phyloP scores from a whole-genome alignment of 1,140 invertebrate species.

The Drosophila sucinea region DNA sequence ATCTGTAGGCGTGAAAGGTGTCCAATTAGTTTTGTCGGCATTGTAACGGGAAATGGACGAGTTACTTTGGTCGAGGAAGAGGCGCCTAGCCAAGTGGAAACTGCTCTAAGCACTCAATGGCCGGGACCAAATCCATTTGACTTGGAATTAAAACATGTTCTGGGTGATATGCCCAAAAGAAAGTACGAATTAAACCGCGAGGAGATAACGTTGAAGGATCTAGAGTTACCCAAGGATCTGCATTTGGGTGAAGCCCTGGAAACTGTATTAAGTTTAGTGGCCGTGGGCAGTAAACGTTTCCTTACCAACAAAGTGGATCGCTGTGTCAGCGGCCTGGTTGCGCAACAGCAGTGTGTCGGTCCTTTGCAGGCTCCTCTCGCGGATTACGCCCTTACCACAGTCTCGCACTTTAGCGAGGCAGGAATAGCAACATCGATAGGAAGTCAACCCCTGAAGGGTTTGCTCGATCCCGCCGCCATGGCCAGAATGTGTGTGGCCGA shows the following conservation, averaged over 20 bases:
- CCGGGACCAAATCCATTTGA: conserved; percentile 86
- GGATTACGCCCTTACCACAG: conserved; percentile 96
- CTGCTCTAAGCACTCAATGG: conserved; percentile 56
- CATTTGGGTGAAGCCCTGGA: conserved; percentile 88
- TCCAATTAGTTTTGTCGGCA: conserved; percentile 96
- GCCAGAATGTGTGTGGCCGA: conserved; percentile 97
- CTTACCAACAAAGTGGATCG: conserved; percentile 98
- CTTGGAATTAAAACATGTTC: conserved; percentile 93
- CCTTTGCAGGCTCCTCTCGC: conserved; percentile 97
- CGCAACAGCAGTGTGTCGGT: conserved; percentile 98
- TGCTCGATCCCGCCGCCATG: conserved; percentile 91
- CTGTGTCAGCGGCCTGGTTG: conserved; percentile 97
- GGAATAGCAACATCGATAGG: conserved; percentile 97
- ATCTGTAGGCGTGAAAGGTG: conserved; percentile 95
- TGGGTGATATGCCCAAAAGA: conserved; percentile 88
- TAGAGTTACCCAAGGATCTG: conserved; percentile 50
- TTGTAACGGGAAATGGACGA: conserved; percentile 93
- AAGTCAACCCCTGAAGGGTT: conserved; percentile 96
- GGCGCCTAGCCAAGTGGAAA: conserved; percentile 80
- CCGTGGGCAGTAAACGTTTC: conserved; percentile 97
- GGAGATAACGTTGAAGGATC: conserved; percentile 20
- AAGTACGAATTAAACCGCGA: conserved; percentile 83
- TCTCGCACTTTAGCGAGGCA: conserved; percentile 88
- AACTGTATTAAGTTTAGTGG: conserved; percentile 93
- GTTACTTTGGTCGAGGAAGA: conserved; percentile 89